Conservation (phyloP, 2,113 vertebrate genomes). For the Hippopotamus amphibius region DNA sequence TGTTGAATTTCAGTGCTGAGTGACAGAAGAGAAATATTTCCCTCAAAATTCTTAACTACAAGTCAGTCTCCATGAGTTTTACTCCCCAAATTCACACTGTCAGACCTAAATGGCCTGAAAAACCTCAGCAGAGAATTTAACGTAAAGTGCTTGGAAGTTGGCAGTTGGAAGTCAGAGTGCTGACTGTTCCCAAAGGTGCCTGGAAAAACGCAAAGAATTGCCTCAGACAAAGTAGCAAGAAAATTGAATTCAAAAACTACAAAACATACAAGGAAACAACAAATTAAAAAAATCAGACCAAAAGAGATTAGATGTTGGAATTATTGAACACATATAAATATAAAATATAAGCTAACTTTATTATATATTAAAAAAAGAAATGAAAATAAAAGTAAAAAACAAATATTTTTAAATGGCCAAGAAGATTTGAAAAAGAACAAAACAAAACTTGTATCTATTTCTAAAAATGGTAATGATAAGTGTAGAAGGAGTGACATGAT, state of each 20-base stretch:
- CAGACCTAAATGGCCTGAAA: not conserved
- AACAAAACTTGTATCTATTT: constrained; percentile 1
- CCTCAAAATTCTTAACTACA: not conserved
- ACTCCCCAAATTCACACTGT: not conserved
- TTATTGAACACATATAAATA: not conserved
- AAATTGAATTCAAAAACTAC: constrained; percentile 28
- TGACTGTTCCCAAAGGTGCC: not conserved
- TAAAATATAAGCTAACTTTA: not conserved
- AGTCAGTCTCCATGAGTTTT: not conserved
- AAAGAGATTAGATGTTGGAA: not conserved
- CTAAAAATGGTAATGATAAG: not conserved
- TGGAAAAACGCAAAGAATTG: not conserved
- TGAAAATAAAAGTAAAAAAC: not conserved
- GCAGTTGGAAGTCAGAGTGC: not conserved
- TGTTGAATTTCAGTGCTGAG: not conserved
- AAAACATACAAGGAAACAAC: not conserved
- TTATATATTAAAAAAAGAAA: not conserved
- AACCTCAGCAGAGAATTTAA: not conserved
- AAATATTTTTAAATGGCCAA: constrained; percentile 6
- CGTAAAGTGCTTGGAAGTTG: not conserved
- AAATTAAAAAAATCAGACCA: constrained; percentile 1
- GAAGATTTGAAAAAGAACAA: not conserved
- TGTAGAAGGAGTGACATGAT: not conserved
- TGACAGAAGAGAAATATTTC: not conserved
- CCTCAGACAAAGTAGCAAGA: not conserved